phyloP scores from a whole-genome alignment of 2,888 invertebrate species.

The Torymus texanus region DNA sequence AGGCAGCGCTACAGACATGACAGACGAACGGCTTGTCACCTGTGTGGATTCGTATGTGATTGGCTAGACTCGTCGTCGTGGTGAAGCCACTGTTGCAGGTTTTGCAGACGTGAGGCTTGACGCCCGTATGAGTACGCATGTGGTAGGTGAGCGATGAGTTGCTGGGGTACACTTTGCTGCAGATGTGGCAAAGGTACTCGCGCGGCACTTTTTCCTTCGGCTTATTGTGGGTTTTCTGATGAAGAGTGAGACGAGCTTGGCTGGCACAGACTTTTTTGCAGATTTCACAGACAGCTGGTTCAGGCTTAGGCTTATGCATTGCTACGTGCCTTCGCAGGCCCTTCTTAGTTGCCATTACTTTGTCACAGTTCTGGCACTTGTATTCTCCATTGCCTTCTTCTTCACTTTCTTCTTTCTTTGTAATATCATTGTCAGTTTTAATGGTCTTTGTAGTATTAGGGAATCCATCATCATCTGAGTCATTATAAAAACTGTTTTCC shows the following conservation, averaged over 20 bases:
- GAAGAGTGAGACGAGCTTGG: conserved; percentile 70
- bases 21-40: conserved; percentile 74
- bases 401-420: conserved; percentile 64
- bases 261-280: conserved; percentile 73
- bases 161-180: conserved; percentile 74
- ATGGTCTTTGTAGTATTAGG: conserved; percentile 20
- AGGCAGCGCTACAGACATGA: conserved; percentile 73
- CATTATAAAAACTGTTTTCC: conserved; percentile 69
- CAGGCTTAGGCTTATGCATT: conserved; percentile 73
- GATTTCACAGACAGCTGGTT: conserved; percentile 71
- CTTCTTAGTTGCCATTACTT: conserved; percentile 72
- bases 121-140: conserved; percentile 73
- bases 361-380: conserved; percentile 73
- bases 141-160: conserved; percentile 74
- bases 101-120: conserved; percentile 73
- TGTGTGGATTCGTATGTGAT: conserved; percentile 73
- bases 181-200: conserved; percentile 73
- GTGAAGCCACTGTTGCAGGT: conserved; percentile 73
- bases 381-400: conserved; percentile 67
- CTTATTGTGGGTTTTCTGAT: conserved; percentile 72
- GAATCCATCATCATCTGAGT: conserved; percentile 69
- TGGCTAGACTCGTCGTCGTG: conserved; percentile 72
- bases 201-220: conserved; percentile 72
- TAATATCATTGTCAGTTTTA: conserved; percentile 57
- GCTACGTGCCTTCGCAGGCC: conserved; percentile 73